Evolutionary conservation across 2,113 vertebrate genomes (phyloP), one percentile per base, ranked within the genome.

Genomic region (Hoplias malabaricus): DNA sequence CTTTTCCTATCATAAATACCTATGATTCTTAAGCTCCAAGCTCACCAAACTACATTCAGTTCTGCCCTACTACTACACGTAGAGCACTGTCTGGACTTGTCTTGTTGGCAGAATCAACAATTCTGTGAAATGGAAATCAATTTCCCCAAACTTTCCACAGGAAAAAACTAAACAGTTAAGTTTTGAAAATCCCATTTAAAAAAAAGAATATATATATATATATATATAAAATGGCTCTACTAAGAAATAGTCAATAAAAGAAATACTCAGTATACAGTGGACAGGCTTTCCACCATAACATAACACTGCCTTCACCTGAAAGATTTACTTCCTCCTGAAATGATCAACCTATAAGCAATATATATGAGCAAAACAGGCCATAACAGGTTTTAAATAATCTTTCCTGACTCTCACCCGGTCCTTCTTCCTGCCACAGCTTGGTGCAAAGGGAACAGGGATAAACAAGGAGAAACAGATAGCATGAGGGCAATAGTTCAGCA

Each of bases 21-120:
- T 68, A 43, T 84, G 86, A 86, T 87, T 90, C 85, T 85, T 87
- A 83, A 83, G 73, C 74, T 85, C 82, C 87, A 82, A 90, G 86
- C 88, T 90, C 87, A 91, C 78, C 74, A 72, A 82, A 76, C 83
- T 81, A 82, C 84, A 85, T 86, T 86, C 84, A 82, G 84, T 82
- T 87, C 87, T 80, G 84, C 85, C 50, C 40, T 29, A 42, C 50
- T 33, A 31, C 13, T 14, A 36, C 38, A 79, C 70, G 25, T 16
- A 42, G 29, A 83, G 62, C 33, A 11, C 69, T 69, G 73, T 73
- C 69, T 3, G 73, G 73, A 77, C 73, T 77, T 77, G 73, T 69
- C 77, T 53, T 75, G 70, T 19, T 29, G 63, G 27, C 21, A 67
- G 36, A 69, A 50, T 77, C 71, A 78, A 73, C 46, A 42, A 78